Base-by-base conservation (phyloP, 2,113 vertebrate species). In the Rhizomys pruinosus region DNA sequence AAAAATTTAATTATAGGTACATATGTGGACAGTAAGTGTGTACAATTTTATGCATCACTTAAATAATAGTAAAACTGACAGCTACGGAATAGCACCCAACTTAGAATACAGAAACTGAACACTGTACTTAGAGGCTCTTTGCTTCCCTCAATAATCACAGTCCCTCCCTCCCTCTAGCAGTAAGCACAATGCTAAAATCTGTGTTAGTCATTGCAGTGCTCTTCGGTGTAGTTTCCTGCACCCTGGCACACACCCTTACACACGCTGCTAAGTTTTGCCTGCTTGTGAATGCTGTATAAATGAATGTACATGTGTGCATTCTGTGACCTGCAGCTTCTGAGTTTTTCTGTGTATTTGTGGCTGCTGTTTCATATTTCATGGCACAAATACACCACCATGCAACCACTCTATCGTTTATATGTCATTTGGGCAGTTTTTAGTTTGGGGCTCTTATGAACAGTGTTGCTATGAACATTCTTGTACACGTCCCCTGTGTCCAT, bases 21-120 rank as follows among this genome's bases (percentile, higher is more conserved):
- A n/a, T 84, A 61, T 17, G 3, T 59, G 74, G 37, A 73, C 8
- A 90, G 52, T 71, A 90, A 80, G 29, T 73, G 1, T 9, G 59
- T 77, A 57, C 34, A 59, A 87, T 89, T 93, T 89, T 71, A 71
- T 61, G 76, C 42, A 4, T 55, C 32, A 79, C 37, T 76, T 72
- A 89, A 89, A 82, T 17, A 95, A 73, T 22, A 90, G 55, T 22
- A 42, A 71, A 88, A 69, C n/a, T 15, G 37, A 87, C 9, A n/a
- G 9, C 10, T 76, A 15, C 44, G 61, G 63, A 72, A 32, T 44
- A 69, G 8, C 44, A 66, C 25, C 22, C 66, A 74, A 86, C 2
- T 71, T 52, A 87, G 64, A 3, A 72, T n/a, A n/a, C n/a, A 87
- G 84, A 63, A 86, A 84, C 7, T 15, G 64, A 85, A 42, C 39